Evolutionary conservation across 2,113 vertebrate genomes (phyloP).

Genomic region (Cyphomyrus discorhynchus): DNA sequence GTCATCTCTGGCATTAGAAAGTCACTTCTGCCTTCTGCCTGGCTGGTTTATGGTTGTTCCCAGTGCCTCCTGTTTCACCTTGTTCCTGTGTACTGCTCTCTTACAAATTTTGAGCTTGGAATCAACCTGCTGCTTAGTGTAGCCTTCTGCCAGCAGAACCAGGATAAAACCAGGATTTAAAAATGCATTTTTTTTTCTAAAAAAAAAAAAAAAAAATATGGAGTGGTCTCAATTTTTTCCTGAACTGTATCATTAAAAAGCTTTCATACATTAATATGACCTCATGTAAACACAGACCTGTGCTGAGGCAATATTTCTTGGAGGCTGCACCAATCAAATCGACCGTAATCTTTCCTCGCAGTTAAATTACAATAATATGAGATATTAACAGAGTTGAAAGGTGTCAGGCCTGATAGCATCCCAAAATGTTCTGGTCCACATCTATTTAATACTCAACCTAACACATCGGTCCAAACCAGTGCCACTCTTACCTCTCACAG

Average conservation of each 20-base stretch:
- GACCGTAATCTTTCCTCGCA: not conserved
- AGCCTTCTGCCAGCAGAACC: not conserved
- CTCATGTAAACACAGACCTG: not conserved
- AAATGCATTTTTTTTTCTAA: not conserved
- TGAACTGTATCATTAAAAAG: not conserved
- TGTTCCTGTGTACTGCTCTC: not conserved
- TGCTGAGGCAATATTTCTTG: not conserved
- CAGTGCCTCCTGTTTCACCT: not conserved
- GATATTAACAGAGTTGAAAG: not conserved
- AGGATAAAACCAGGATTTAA: not conserved
- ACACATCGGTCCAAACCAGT: not conserved
- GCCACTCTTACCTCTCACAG: conserved; percentile 79
- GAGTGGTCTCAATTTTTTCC: not conserved
- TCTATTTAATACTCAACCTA: not conserved
- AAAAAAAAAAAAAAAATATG: not conserved
- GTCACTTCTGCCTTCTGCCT: not conserved
- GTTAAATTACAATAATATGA: not conserved
- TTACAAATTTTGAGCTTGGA: not conserved
- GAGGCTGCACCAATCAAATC: not conserved
- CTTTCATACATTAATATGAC: not conserved
- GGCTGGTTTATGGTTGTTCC: not conserved
- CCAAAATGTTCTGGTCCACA: not conserved
- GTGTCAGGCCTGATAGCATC: not conserved
- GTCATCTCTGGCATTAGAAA: not conserved
- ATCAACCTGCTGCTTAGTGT: not conserved